A percentile compares a stretch with the other conserved stretches of the same genome.
These are phyloP conservation scores for Enteromius afrohamiltoni DNA, from an alignment of 2,797 vertebrate species.

Conservation along the genomic window DNA sequence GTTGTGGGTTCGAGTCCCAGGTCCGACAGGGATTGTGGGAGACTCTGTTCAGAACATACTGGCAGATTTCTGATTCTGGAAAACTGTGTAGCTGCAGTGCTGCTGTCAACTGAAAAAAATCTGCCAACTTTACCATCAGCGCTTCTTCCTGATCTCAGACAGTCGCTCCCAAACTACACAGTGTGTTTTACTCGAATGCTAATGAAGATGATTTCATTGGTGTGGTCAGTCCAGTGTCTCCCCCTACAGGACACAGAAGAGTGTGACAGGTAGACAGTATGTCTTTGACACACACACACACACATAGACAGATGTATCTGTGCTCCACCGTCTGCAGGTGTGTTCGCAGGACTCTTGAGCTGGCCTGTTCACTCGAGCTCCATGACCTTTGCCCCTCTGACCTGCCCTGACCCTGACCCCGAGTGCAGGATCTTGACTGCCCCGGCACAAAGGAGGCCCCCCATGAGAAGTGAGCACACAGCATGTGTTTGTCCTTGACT, in stretches of 20 bases:
- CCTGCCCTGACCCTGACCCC: constrained; percentile 21
- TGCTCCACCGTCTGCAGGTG: constrained; percentile 72
- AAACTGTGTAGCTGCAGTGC: background rate
- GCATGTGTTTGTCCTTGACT: background rate
- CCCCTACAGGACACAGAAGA: background rate
- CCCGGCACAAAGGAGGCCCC: constrained; percentile 30
- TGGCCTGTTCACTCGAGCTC: constrained; percentile 22
- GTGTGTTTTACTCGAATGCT: background rate
- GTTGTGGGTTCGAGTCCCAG: no score
- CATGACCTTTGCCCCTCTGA: constrained; percentile 42
- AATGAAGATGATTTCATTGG: background rate
- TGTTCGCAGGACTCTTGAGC: constrained; percentile 55
- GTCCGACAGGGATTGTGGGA: no score
- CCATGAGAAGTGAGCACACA: constrained; percentile 56
- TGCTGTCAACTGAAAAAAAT: background rate
- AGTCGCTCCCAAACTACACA: background rate
- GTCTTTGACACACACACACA: background rate
- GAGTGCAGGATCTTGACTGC: background rate
- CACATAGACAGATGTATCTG: background rate
- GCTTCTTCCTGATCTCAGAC: background rate
- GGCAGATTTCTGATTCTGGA: background rate
- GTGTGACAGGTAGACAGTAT: background rate
- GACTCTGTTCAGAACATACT: background rate
- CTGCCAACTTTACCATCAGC: background rate
- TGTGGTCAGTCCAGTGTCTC: background rate